Conservation (phyloP, 2,113 vertebrate species). For the Bubo blakistoni region DNA sequence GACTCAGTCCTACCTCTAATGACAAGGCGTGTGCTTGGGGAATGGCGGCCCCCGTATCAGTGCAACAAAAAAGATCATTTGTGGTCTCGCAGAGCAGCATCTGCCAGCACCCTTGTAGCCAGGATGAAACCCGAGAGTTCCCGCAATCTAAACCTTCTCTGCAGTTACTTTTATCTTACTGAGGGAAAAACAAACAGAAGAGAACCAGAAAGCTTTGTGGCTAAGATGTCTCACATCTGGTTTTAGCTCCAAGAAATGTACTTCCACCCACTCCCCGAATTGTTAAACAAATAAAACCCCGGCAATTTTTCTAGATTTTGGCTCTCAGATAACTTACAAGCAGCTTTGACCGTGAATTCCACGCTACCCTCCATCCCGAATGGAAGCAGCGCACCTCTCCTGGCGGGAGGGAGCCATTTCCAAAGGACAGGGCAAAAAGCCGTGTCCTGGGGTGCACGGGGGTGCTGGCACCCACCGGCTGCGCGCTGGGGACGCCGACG, state of each 20-base stretch:
- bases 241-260: slow-evolving; percentile 3
- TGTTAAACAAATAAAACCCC: neutral
- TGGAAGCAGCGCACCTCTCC: fast-evolving
- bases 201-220: neutral
- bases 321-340: neutral
- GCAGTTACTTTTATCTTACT: neutral
- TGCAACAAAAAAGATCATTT: neutral
- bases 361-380: neutral
- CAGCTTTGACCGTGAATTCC: neutral
- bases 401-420: neutral
- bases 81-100: neutral
- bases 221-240: slow-evolving; percentile 28
- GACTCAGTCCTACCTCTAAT: neutral
- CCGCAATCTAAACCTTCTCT: neutral
- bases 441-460: fast-evolving
- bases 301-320: neutral
- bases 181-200: neutral
- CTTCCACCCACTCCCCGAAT: neutral
- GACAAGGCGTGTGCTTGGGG: fast-evolving
- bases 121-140: neutral
- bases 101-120: neutral
- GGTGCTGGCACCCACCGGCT: neutral
- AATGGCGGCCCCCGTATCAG: fast-evolving
- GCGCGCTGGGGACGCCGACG: fast-evolving
- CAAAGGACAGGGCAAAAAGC: neutral